phyloP scores from a whole-genome alignment of 1,140 invertebrate genomes.

The Drosophila gunungcola region DNA sequence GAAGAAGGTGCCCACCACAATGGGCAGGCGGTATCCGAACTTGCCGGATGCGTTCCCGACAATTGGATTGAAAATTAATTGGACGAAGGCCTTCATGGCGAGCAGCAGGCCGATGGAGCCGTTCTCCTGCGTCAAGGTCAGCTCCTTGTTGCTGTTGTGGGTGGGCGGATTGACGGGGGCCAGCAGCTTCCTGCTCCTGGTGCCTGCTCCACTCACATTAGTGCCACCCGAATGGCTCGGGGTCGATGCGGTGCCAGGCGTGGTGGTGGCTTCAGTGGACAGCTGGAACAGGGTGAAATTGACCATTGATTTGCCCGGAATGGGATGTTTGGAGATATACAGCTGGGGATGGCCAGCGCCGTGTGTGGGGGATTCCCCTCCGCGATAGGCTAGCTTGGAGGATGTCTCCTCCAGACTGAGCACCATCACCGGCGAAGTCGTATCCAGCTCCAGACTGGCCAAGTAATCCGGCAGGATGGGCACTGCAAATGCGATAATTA shows the following conservation, averaged over 20 bases:
- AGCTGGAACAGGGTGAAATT: conserved; percentile 75
- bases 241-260: conserved; percentile 7
- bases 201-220: conserved; percentile 44
- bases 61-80: conserved; percentile 93
- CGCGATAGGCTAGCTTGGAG: conserved; percentile 41
- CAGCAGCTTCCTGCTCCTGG: conserved; percentile 27
- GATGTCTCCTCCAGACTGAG: conserved; percentile 17
- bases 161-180: conserved; percentile 13
- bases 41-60: conserved; percentile 89
- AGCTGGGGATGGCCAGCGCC: conserved; percentile 36
- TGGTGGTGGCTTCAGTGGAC: conserved; percentile 37
- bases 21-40: conserved; percentile 92
- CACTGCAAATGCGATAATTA: conserved; percentile 86
- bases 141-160: conserved; percentile 41
- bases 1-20: conserved; percentile 92
- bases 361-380: conserved; percentile 4
- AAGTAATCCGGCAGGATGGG: conserved; percentile 94
- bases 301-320: conserved; percentile 85
- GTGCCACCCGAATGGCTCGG: conserved; percentile 55
- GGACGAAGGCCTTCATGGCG: conserved; percentile 94
- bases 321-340: conserved; percentile 83
- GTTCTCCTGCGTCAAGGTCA: conserved; percentile 87
- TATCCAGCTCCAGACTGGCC: conserved; percentile 85
- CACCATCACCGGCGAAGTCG: conserved; percentile 12
- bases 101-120: conserved; percentile 92